Evolutionary conservation across 2,888 invertebrate species (phyloP).

Genomic region (Seira musarum): DNA sequence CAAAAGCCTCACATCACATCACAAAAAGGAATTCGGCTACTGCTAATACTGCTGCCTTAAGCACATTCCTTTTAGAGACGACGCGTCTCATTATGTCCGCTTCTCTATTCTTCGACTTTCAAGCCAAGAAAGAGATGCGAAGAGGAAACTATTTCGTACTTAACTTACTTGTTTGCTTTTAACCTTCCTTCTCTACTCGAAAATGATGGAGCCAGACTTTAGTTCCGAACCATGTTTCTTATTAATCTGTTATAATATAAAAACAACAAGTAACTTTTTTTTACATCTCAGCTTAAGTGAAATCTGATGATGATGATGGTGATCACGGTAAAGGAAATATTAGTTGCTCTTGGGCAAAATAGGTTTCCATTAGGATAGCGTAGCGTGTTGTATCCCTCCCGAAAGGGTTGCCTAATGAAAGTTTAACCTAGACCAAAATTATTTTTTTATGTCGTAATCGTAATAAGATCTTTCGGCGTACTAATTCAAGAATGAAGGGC

Average conservation of each 20-base stretch:
- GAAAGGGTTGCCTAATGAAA: background rate
- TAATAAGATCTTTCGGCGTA: no score
- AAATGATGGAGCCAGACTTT: no score
- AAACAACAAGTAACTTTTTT: no score
- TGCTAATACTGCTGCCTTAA: slow-evolving; percentile 25
- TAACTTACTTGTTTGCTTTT: slow-evolving; percentile 5
- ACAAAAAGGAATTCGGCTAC: background rate
- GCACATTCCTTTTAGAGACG: slow-evolving; percentile 30
- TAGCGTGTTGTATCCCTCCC: background rate
- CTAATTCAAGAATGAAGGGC: no score
- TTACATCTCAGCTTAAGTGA: slow-evolving; percentile 6
- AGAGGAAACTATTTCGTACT: background rate
- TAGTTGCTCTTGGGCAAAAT: slow-evolving; percentile 6
- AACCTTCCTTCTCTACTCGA: no score
- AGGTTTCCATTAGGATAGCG: background rate
- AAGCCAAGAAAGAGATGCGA: background rate
- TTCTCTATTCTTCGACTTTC: background rate
- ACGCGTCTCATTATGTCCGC: background rate
- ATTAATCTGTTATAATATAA: no score
- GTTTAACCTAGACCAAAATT: background rate
- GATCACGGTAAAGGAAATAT: slow-evolving; percentile 5
- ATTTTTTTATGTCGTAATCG: no score
- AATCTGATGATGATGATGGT: background rate
- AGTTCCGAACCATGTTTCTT: no score
- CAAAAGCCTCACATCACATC: slow-evolving; percentile 5